Base-by-base conservation (phyloP, 1,140 invertebrate species). In the Drosophila triauraria region DNA sequence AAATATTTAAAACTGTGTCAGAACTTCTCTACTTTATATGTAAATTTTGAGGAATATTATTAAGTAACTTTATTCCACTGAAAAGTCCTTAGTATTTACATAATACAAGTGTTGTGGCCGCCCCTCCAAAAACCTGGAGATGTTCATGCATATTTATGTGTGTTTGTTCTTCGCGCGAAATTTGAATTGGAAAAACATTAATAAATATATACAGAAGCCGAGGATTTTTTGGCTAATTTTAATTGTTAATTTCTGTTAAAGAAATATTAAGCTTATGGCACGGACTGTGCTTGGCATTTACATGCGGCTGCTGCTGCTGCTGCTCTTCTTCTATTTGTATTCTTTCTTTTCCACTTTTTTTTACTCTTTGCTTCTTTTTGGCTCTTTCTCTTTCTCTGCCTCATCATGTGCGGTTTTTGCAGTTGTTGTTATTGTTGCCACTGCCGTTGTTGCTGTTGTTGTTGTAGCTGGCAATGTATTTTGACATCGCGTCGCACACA, bases 401-500 rank as follows among this genome's bases (percentile, higher is more conserved):
- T 23, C 64, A 32, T 35, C 32, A 47, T 68, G 46, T 56, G 46
- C 47, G 53, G 47, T 44, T 72, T 44, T 50, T 61, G 38, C 38
- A 53, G 40, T 57, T 44, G 44, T 43, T 61, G n/a, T 23, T 44
- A 17, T 46, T 68, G 43, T 20, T 53, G 23, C 23, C 53, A 40
- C 51, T 60, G 30, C 10, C 38, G 27, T 13, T 48, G 38, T 44
- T 43, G 46, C 30, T 57, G 46, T 35, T 57, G 17, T 46, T 72
- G 47, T 46, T 71, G 51, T 78, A 40, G 65, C 47, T 78, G 78
- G 59, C 61, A 62, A 79, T 64, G 59, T 71, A 60, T 71, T 77
- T 87, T 80, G 75, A 71, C 70, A 76, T 72, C 85, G 67, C 78
- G 69, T 72, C 71, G 75, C 83, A 75, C 70, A 82, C 83, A 87